These are phyloP conservation scores for Syritta pipiens DNA, from an alignment of 2,888 invertebrate genomes.

Conservation along the genomic window DNA sequence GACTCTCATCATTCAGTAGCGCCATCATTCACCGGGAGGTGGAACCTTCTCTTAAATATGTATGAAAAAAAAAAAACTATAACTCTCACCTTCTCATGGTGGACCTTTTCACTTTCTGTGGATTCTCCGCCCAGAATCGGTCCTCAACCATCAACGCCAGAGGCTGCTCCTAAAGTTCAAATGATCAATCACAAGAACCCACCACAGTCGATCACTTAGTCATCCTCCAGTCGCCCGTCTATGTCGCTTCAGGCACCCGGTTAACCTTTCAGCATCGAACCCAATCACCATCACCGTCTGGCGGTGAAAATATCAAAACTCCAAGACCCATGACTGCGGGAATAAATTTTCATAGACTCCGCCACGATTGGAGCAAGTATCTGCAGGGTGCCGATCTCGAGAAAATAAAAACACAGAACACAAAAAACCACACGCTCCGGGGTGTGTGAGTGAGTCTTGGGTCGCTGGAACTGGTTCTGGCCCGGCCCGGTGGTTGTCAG, in stretches of 20 bases:
- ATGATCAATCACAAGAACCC: conserved; percentile 41
- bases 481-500: not conserved
- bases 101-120: conserved; percentile 20
- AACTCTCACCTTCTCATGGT: not conserved
- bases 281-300: conserved; percentile 13
- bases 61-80: not conserved
- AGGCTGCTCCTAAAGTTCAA: conserved; percentile 42
- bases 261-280: conserved; percentile 45
- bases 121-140: not conserved
- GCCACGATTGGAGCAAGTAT: not conserved
- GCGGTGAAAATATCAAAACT: conserved; percentile 47
- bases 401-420: too few relatives aligned
- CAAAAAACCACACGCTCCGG: not conserved
- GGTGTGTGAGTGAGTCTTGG: conserved; percentile 13
- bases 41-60: too few relatives aligned
- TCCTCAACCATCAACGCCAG: conserved; percentile 2
- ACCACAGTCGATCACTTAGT: conserved; percentile 3
- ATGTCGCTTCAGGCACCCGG: conserved; percentile 29
- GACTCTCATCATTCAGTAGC: too few relatives aligned
- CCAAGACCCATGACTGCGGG: conserved; percentile 18
- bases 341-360: conserved; percentile 52
- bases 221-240: not conserved
- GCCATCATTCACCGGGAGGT: too few relatives aligned
- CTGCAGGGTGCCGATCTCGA: not conserved
- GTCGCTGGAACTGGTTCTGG: conserved; percentile 51